Percentiles rank a stretch among this genome's conserved stretches.
These are phyloP conservation scores for Oscheius myriophilus DNA, from an alignment of 2,888 invertebrate genomes.

Conservation along the genomic window DNA sequence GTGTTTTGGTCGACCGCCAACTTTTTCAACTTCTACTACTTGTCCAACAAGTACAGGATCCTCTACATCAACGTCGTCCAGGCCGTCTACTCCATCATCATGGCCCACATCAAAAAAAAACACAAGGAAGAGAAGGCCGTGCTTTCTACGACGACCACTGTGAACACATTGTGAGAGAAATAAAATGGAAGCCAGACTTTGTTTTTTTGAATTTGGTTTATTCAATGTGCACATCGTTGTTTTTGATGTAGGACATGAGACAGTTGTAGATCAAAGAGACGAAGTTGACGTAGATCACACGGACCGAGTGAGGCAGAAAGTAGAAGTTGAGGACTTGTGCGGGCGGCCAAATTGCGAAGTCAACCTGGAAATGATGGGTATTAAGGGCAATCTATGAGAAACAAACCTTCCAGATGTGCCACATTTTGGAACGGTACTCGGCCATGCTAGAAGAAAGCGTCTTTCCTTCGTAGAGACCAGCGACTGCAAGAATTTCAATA, in stretches of 20 bases:
- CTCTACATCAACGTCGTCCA: conserved; percentile 20
- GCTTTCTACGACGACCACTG: no score
- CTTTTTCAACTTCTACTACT: conserved; percentile 21
- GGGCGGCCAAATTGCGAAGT: conserved; percentile 91
- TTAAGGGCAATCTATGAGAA: no score
- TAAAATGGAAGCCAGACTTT: no score
- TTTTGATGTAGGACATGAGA: conserved; percentile 81
- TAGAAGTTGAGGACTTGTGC: conserved; percentile 93
- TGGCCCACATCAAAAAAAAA: conserved; percentile 16
- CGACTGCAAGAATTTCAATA: conserved; percentile 14
- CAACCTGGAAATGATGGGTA: conserved; percentile 70
- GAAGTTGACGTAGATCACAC: conserved; percentile 86
- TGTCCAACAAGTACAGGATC: conserved; percentile 15
- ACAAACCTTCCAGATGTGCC: conserved; percentile 18
- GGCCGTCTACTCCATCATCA: conserved; percentile 17
- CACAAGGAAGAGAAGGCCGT: no score
- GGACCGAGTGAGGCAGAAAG: conserved; percentile 82
- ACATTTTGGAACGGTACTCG: conserved; percentile 26
- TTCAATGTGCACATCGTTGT: conserved; percentile 28
- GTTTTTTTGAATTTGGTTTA: neutral
- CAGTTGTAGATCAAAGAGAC: conserved; percentile 87
- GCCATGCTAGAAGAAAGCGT: conserved; percentile 17
- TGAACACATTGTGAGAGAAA: no score
- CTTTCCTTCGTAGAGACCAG: conserved; percentile 27
- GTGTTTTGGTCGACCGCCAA: conserved; percentile 14